phyloP scores from a whole-genome alignment of 1,140 invertebrate genomes.

The Apis florea region DNA sequence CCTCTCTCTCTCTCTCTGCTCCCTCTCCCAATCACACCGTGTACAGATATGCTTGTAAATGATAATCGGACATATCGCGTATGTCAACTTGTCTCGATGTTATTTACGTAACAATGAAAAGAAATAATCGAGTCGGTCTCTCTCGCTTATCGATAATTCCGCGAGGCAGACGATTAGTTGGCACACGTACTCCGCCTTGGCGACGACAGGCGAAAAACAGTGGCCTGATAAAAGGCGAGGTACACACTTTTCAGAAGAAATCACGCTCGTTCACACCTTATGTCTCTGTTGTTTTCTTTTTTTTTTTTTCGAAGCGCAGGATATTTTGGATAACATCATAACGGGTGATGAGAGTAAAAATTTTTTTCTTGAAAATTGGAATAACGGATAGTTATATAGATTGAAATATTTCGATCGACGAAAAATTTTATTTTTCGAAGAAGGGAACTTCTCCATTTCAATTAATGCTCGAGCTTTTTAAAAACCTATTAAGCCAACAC shows the following conservation, averaged over 20 bases:
- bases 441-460: too few relatives aligned
- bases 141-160: constrained; percentile 17
- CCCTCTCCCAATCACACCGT: too few relatives aligned
- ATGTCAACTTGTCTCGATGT: background rate
- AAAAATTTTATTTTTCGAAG: too few relatives aligned
- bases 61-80: background rate
- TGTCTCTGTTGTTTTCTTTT: background rate
- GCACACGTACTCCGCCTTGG: background rate
- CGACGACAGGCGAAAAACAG: constrained; percentile 10
- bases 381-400: too few relatives aligned
- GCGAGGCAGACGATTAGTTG: background rate
- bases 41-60: background rate
- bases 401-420: too few relatives aligned
- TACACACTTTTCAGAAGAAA: background rate
- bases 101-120: constrained; percentile 21
- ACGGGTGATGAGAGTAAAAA: too few relatives aligned
- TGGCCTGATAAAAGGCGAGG: background rate
- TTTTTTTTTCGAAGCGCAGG: background rate
- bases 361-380: too few relatives aligned
- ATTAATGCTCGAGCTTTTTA: too few relatives aligned
- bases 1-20: background rate
- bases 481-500: too few relatives aligned
- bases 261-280: background rate
- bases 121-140: background rate
- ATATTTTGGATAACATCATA: background rate